These are phyloP conservation scores for Dinomys branickii DNA, from an alignment of 2,113 vertebrate species.

Conservation along the genomic window DNA sequence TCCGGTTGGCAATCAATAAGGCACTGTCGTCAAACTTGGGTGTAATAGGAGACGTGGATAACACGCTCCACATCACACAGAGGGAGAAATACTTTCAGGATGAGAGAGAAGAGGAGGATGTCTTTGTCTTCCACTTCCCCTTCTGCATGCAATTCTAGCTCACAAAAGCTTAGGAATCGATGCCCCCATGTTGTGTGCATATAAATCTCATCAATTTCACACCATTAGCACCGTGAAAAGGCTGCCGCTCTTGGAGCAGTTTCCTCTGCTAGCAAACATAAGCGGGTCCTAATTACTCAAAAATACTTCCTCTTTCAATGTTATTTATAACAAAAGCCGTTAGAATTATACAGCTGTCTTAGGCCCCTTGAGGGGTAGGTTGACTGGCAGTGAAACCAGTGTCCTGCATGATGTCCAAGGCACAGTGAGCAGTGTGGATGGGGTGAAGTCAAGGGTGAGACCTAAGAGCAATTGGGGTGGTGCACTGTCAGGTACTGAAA, in stretches of 20 bases:
- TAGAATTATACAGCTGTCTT: background rate
- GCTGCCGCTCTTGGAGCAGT: conserved; percentile 51
- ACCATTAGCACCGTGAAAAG: conserved; percentile 69
- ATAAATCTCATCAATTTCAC: conserved; percentile 83
- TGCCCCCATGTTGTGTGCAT: conserved; percentile 78
- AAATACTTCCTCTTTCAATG: conserved; percentile 29
- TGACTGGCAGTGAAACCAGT: background rate
- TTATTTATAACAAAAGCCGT: conserved; percentile 32
- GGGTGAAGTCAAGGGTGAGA: background rate
- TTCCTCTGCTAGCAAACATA: conserved; percentile 65
- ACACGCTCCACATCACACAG: conserved; percentile 73
- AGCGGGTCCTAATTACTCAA: conserved; percentile 35
- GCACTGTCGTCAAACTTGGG: conserved; percentile 82
- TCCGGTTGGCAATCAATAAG: conserved; percentile 85
- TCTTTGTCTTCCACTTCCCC: conserved; percentile 60
- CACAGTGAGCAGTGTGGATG: background rate
- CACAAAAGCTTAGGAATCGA: conserved; percentile 83
- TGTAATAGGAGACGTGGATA: conserved; percentile 81
- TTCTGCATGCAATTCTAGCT: background rate
- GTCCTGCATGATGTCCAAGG: background rate
- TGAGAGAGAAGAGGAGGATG: conserved; percentile 21
- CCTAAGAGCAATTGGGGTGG: background rate
- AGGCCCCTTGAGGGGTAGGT: background rate
- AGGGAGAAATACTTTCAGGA: conserved; percentile 55
- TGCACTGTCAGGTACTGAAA: background rate